Evolutionary conservation across 2,888 invertebrate genomes (phyloP).

Genomic region (Clivina fossor): DNA sequence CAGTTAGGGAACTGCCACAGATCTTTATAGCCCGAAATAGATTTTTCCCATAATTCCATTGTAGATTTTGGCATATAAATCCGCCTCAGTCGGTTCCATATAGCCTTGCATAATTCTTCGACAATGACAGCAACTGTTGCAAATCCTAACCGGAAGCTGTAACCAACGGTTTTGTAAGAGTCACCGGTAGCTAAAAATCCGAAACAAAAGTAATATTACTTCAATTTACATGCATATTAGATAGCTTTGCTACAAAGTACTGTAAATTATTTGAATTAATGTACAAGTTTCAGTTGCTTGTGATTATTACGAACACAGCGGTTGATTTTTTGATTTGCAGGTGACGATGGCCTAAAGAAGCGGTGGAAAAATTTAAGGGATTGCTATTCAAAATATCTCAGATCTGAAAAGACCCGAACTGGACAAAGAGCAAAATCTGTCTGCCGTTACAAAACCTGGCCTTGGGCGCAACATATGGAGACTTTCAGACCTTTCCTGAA

Average conservation of each 20-base stretch:
- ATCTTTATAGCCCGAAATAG: slow-evolving; percentile 31
- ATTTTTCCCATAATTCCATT: slow-evolving; percentile 36
- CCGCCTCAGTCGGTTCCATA: slow-evolving; percentile 41
- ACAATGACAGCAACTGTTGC: slow-evolving; percentile 42
- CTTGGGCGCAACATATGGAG: slow-evolving; percentile 29
- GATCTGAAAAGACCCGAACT: slow-evolving; percentile 11
- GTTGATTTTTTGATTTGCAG: neutral
- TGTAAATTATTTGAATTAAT: neutral
- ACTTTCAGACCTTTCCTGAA: slow-evolving; percentile 26
- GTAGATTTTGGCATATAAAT: slow-evolving; percentile 39
- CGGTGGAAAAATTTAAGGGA: slow-evolving; percentile 22
- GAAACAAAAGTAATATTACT: slow-evolving; percentile 9
- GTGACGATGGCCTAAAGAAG: neutral
- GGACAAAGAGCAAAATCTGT: slow-evolving; percentile 20
- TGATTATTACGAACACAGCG: neutral
- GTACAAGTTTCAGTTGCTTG: neutral
- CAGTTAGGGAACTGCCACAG: slow-evolving; percentile 40
- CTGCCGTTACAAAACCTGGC: slow-evolving; percentile 25
- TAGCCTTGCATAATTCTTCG: slow-evolving; percentile 42
- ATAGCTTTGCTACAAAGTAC: neutral
- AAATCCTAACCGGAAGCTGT: slow-evolving; percentile 43
- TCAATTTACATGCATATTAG: neutral
- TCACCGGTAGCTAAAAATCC: slow-evolving; percentile 39
- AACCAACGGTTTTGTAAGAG: slow-evolving; percentile 41
- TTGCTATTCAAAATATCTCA: slow-evolving; percentile 12